Conservation (phyloP, 2,888 invertebrate genomes). For the Acrobasis consociella region DNA sequence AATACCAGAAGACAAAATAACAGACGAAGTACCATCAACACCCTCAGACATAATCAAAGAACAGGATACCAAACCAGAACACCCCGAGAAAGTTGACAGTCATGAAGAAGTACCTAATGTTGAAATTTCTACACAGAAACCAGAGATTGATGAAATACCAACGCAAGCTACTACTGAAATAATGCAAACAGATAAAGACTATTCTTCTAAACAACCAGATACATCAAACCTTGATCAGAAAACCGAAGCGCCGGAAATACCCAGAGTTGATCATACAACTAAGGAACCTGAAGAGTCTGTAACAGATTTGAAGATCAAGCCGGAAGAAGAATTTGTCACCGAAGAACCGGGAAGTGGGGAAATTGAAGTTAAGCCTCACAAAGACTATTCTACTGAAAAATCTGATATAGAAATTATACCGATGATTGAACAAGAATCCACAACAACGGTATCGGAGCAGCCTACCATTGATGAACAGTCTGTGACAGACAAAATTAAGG, state of each 20-base stretch:
- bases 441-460: background rate
- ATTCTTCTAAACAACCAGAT: slow-evolving; percentile 3
- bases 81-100: background rate
- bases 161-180: background rate
- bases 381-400: slow-evolving; percentile 25
- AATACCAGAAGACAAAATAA: slow-evolving; percentile 6
- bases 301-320: slow-evolving; percentile 25
- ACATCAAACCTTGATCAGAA: background rate
- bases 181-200: background rate
- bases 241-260: slow-evolving; percentile 18
- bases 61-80: background rate
- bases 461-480: background rate
- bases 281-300: slow-evolving; percentile 28
- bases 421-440: slow-evolving; percentile 25
- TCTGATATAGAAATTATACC: slow-evolving; percentile 24
- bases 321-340: slow-evolving; percentile 3
- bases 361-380: slow-evolving; percentile 13
- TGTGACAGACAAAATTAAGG: slow-evolving; percentile 1
- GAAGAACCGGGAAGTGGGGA: slow-evolving; percentile 7
- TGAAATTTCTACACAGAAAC: background rate
- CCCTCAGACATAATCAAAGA: slow-evolving; percentile 7
- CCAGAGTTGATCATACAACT: slow-evolving; percentile 15
- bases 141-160: background rate
- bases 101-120: background rate
- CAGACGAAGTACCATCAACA: slow-evolving; percentile 23